Evolutionary conservation across 2,113 vertebrate species (phyloP).

Genomic region (rabbit (Oryctolagus cuniculus)): DNA sequence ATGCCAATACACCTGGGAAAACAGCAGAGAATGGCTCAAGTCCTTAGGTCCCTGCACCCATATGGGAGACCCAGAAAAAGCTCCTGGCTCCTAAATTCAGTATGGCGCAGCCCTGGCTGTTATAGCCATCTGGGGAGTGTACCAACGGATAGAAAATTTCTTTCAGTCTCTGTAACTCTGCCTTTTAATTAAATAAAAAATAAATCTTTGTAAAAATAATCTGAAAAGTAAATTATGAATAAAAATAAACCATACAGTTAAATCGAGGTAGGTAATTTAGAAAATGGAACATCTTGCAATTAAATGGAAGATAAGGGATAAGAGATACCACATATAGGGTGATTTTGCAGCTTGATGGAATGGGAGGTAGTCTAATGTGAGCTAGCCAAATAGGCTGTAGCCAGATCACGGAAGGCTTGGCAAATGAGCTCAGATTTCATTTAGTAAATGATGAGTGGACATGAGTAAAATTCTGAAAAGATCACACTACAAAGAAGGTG

Average conservation of each 20-base stretch:
- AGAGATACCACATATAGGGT: not conserved
- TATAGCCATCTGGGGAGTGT: too few relatives aligned
- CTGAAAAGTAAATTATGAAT: not conserved
- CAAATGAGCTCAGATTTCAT: not conserved
- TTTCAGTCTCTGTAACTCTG: too few relatives aligned
- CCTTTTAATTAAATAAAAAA: too few relatives aligned
- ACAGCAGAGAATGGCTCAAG: too few relatives aligned
- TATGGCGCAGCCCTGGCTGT: too few relatives aligned
- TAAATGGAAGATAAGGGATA: not conserved
- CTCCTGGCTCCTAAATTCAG: too few relatives aligned
- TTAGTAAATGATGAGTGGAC: not conserved
- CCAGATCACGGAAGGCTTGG: not conserved
- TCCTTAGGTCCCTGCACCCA: too few relatives aligned
- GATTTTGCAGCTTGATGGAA: not conserved
- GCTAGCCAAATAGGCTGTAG: not conserved
- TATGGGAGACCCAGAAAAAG: too few relatives aligned
- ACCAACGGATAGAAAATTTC: too few relatives aligned
- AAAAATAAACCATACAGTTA: not conserved
- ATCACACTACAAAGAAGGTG: not conserved
- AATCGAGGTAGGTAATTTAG: not conserved
- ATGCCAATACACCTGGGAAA: too few relatives aligned
- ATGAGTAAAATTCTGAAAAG: not conserved
- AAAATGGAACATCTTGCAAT: not conserved
- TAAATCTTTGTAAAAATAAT: not conserved
- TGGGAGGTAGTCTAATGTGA: not conserved